Percentiles rank a stretch among this genome's conserved stretches.
phyloP scores from a whole-genome alignment of 2,888 invertebrate genomes.

The Cistogaster globosa region DNA sequence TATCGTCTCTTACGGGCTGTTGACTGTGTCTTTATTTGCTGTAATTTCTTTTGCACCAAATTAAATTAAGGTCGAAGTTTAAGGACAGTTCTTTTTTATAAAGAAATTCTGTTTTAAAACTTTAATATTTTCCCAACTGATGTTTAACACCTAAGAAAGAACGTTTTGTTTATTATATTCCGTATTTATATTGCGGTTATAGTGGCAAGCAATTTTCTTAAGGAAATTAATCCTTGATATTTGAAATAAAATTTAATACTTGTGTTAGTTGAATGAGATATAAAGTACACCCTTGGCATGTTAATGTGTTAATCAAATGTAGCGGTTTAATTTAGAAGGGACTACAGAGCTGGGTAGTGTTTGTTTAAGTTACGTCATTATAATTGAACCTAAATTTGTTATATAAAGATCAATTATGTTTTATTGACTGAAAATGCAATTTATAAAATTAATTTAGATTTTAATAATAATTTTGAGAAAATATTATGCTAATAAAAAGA shows the following conservation, averaged over 20 bases:
- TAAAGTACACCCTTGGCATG: not conserved
- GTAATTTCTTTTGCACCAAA: constrained; percentile 24
- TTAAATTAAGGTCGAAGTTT: constrained; percentile 43
- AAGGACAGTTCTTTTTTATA: not conserved
- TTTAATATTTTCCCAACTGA: not conserved
- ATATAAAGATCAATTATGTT: no score
- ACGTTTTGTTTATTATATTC: not conserved
- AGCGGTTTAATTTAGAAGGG: not conserved
- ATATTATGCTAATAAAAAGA: no score
- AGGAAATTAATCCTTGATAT: not conserved
- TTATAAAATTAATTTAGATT: no score
- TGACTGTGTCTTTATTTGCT: not conserved
- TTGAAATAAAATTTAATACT: not conserved
- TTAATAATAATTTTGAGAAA: no score
- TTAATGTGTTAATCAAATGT: not conserved
- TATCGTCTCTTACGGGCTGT: not conserved
- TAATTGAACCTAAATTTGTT: no score
- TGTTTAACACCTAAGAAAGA: not conserved
- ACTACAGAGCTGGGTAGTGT: not conserved
- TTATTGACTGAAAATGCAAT: no score
- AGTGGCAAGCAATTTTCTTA: constrained; percentile 33
- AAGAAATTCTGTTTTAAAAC: no score
- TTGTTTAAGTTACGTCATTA: no score
- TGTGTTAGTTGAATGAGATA: not conserved
- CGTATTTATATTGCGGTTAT: constrained; percentile 41